These are phyloP conservation scores for Episyrphus balteatus DNA, from an alignment of 1,140 invertebrate species.

Conservation along the genomic window DNA sequence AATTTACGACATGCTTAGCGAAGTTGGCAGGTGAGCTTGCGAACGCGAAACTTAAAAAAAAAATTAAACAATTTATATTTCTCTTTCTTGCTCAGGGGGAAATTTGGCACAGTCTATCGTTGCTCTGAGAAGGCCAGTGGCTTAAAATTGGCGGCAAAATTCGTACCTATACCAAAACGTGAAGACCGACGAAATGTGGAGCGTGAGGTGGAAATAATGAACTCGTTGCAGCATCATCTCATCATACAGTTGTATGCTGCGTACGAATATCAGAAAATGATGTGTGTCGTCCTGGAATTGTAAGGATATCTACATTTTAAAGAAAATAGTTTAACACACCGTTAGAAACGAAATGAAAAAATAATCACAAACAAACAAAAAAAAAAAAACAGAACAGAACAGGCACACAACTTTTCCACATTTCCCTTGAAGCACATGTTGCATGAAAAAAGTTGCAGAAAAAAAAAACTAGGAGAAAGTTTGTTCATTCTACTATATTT, in stretches of 20 bases:
- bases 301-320: slow-evolving; percentile 47
- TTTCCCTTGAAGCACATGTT: no score
- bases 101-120: slow-evolving; percentile 94
- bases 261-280: slow-evolving; percentile 81
- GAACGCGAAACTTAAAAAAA: no score
- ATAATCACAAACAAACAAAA: no score
- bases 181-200: slow-evolving; percentile 86
- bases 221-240: slow-evolving; percentile 79
- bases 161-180: slow-evolving; percentile 70
- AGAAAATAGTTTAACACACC: no score
- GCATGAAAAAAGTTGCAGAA: no score
- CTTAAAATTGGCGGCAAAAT: slow-evolving; percentile 82
- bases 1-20: slow-evolving; percentile 65
- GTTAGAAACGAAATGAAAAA: no score
- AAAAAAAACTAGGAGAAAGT: no score
- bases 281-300: slow-evolving; percentile 93
- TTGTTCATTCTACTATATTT: no score
- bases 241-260: slow-evolving; percentile 94
- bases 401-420: no score
- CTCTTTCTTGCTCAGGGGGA: slow-evolving; percentile 57
- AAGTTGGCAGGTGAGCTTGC: slow-evolving; percentile 59
- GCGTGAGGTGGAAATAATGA: slow-evolving; percentile 94
- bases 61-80: neutral
- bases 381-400: no score
- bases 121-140: slow-evolving; percentile 76